Conservation (phyloP, 2,797 vertebrate species). For the Anguilla megastoma region DNA sequence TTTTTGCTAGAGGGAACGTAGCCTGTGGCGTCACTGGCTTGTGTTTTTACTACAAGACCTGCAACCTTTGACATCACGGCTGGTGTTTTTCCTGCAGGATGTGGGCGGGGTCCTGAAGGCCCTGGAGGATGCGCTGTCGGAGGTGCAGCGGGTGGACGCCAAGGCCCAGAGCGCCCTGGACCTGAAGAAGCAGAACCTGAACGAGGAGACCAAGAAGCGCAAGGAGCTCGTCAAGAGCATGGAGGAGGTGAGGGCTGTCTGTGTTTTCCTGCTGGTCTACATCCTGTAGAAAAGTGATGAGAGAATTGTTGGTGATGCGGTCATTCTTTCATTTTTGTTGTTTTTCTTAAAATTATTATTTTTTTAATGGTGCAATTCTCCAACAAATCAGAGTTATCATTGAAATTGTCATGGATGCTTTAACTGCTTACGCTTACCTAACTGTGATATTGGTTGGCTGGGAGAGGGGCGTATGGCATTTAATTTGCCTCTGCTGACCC, state of each 20-base stretch:
- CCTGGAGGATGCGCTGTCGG: conserved; percentile 79
- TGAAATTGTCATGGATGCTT: neutral
- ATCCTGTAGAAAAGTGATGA: neutral
- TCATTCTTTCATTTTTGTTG: no score
- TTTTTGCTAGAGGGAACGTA: no score
- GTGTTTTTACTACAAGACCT: no score
- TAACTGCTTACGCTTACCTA: neutral
- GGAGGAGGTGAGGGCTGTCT: conserved; percentile 77
- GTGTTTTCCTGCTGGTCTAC: neutral
- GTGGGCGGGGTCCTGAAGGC: conserved; percentile 71
- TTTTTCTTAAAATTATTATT: no score
- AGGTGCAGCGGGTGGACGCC: conserved; percentile 80
- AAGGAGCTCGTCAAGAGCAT: conserved; percentile 82
- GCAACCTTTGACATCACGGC: neutral
- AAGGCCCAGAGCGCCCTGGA: conserved; percentile 87
- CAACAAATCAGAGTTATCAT: neutral
- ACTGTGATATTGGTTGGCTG: neutral
- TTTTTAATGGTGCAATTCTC: no score
- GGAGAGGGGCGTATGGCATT: no score
- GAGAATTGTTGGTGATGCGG: neutral
- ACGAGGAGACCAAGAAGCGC: conserved; percentile 81
- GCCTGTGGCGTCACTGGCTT: neutral
- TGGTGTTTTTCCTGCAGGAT: conserved; percentile 68
- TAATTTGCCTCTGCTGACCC: neutral
- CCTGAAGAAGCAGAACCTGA: conserved; percentile 86